Conservation (phyloP, 2,113 vertebrate species). For the Semicossyphus pulcher region DNA sequence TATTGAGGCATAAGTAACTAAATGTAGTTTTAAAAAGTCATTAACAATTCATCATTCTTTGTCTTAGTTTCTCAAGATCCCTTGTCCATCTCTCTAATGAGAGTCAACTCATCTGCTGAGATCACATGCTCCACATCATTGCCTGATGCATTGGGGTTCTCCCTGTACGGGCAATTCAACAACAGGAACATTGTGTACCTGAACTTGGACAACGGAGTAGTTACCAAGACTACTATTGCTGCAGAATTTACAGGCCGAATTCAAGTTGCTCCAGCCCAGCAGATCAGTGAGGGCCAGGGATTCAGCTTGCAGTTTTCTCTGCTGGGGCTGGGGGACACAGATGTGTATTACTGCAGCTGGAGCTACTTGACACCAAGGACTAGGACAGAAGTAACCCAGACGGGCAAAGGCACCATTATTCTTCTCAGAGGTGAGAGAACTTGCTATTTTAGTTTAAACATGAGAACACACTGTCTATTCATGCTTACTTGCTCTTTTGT, state of each 20-base stretch:
- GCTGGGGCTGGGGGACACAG: constrained; percentile 58
- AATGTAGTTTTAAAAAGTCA: too few relatives aligned
- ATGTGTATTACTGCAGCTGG: constrained; percentile 74
- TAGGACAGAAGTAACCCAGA: rapidly evolving
- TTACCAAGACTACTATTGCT: not conserved
- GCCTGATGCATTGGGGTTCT: not conserved
- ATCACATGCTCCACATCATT: constrained; percentile 57
- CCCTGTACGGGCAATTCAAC: constrained; percentile 31
- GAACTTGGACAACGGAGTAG: rapidly evolving
- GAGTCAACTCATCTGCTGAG: constrained; percentile 58
- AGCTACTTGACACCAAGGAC: rapidly evolving
- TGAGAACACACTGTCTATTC: not conserved
- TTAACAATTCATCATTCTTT: not conserved
- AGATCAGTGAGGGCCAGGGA: rapidly evolving
- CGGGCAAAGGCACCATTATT: constrained; percentile 60
- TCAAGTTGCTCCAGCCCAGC: not conserved
- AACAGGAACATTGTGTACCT: not conserved
- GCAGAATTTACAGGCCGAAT: not conserved
- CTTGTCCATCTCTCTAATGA: not conserved
- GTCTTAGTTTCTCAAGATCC: constrained; percentile 62
- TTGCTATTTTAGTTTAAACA: not conserved
- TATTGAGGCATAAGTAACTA: too few relatives aligned
- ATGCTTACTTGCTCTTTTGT: not conserved
- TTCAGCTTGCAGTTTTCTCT: constrained; percentile 59
- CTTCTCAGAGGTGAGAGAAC: constrained; percentile 67